Evolutionary conservation across 1,140 invertebrate species (phyloP).

Genomic region (Diorhabda carinulata): DNA sequence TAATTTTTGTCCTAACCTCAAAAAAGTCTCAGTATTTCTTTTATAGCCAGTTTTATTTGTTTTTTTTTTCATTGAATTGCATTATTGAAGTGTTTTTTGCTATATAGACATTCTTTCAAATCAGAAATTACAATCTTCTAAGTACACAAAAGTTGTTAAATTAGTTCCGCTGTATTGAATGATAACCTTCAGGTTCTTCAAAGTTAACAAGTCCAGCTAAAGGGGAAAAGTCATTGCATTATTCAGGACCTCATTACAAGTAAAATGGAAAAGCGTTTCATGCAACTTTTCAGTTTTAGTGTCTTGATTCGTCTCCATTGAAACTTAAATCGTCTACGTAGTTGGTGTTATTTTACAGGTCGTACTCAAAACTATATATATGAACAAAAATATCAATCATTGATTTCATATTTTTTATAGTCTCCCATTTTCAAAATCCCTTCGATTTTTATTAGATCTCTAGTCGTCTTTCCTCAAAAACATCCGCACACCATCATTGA

Average conservation of each 20-base stretch:
- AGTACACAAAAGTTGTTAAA: constrained; percentile 27
- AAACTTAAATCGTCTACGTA: background rate
- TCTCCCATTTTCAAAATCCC: too few relatives aligned
- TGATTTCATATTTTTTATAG: too few relatives aligned
- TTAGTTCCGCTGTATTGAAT: constrained; percentile 34
- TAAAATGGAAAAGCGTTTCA: constrained; percentile 13
- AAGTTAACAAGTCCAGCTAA: constrained; percentile 21
- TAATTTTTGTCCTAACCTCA: too few relatives aligned
- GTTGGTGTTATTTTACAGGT: background rate
- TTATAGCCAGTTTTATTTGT: too few relatives aligned
- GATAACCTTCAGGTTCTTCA: constrained; percentile 28
- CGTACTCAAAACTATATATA: too few relatives aligned
- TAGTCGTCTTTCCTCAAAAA: too few relatives aligned
- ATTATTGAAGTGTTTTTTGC: too few relatives aligned
- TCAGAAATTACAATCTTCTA: constrained; percentile 22
- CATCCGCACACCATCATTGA: too few relatives aligned
- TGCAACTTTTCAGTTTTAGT: background rate
- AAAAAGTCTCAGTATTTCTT: too few relatives aligned
- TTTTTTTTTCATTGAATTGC: too few relatives aligned
- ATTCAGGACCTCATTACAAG: constrained; percentile 28
- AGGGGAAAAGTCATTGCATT: constrained; percentile 21
- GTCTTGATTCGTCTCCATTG: background rate
- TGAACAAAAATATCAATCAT: too few relatives aligned
- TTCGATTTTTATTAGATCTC: too few relatives aligned
- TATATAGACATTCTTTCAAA: background rate